phyloP scores from a whole-genome alignment of 2,797 vertebrate genomes.

The Neosilurus hyrtlii region DNA sequence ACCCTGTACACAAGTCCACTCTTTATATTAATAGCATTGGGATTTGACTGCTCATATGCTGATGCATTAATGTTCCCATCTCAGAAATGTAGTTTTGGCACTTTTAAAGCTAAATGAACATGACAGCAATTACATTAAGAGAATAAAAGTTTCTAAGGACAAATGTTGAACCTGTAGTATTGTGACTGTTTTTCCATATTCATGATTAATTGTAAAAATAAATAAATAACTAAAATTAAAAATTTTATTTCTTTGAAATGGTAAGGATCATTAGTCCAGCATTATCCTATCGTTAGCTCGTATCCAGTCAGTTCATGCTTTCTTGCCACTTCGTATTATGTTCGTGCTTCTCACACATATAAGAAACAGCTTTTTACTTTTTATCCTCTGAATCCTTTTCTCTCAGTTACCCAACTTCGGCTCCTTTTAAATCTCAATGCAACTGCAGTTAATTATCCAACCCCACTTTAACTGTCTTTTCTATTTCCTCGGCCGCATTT shows the following conservation, averaged over 20 bases:
- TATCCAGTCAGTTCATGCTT: constrained; percentile 31
- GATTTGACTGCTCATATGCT: not conserved
- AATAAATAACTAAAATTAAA: too few relatives aligned
- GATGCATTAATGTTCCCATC: not conserved
- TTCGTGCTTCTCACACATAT: constrained; percentile 25
- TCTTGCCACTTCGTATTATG: constrained; percentile 20
- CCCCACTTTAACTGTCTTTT: constrained; percentile 12
- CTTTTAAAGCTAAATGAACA: not conserved
- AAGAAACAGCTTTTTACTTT: constrained; percentile 45
- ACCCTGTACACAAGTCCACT: not conserved
- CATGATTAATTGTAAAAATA: not conserved
- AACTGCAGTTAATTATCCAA: constrained; percentile 29
- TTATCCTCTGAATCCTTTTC: constrained; percentile 40
- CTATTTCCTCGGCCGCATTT: constrained; percentile 7
- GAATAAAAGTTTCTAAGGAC: not conserved
- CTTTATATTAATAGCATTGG: not conserved
- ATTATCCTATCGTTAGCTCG: not conserved
- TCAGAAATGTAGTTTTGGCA: not conserved
- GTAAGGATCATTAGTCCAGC: not conserved
- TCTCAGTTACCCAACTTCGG: constrained; percentile 7
- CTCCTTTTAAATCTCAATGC: constrained; percentile 36
- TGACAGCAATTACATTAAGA: not conserved
- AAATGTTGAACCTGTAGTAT: not conserved
- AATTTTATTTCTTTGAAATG: not conserved
- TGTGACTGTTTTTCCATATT: not conserved